These are phyloP conservation scores for Rhynchopsitta pachyrhyncha DNA, from an alignment of 2,113 vertebrate genomes.

Conservation along the genomic window DNA sequence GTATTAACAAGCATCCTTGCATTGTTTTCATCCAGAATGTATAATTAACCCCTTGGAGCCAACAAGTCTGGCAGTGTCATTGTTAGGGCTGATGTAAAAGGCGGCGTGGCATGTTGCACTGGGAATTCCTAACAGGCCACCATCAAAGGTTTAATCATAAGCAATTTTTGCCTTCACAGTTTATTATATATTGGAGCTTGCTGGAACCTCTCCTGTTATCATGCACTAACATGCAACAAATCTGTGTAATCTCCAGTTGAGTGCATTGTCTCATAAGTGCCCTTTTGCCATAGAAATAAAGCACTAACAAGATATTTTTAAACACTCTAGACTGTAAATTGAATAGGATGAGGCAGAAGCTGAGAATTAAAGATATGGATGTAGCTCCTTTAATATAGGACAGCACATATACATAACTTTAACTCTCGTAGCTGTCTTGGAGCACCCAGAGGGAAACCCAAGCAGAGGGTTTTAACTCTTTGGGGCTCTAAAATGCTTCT, in stretches of 20 bases:
- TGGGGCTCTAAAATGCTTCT: background rate
- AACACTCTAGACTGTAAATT: constrained; percentile 52
- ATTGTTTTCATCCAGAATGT: constrained; percentile 32
- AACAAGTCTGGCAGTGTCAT: constrained; percentile 18
- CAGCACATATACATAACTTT: background rate
- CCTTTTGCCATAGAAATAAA: constrained; percentile 10
- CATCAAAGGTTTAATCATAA: constrained; percentile 59
- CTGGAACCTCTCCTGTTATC: constrained; percentile 48
- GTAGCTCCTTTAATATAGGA: background rate
- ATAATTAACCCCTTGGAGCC: constrained; percentile 70
- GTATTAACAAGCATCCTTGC: constrained; percentile 39
- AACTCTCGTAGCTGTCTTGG: background rate
- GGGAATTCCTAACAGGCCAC: constrained; percentile 59
- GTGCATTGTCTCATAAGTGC: constrained; percentile 48
- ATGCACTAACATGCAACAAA: constrained; percentile 37
- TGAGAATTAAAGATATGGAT: constrained; percentile 4
- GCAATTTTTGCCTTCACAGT: constrained; percentile 43
- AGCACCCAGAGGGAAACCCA: background rate
- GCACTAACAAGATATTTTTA: constrained; percentile 29
- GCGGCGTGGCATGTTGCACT: background rate
- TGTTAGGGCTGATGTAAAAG: constrained; percentile 37
- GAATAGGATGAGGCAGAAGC: constrained; percentile 30
- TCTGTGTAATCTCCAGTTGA: constrained; percentile 27
- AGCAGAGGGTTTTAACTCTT: background rate
- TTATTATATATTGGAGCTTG: constrained; percentile 43